Conservation (phyloP, 2,797 vertebrate genomes). For the Sebastes kiyomatsui region DNA sequence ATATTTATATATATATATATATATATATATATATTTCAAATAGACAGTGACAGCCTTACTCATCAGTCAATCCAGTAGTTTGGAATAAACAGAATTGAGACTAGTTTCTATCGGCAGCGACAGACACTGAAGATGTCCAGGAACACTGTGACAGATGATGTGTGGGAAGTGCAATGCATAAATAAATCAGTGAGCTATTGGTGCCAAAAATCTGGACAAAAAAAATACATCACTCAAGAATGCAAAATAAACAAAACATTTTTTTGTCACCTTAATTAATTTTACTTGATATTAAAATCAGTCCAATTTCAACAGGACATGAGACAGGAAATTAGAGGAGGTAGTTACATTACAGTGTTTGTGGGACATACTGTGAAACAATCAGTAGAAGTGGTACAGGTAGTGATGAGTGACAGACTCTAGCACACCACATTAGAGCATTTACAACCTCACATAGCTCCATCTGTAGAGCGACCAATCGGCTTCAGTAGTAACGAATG, state of each 20-base stretch:
- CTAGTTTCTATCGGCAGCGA: not conserved
- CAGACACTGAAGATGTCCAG: constrained; percentile 14
- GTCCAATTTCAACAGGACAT: constrained; percentile 41
- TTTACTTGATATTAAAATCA: constrained; percentile 55
- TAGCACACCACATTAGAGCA: not conserved
- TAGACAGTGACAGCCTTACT: not conserved
- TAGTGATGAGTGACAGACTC: constrained; percentile 1
- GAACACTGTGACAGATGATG: constrained; percentile 15
- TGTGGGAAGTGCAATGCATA: constrained; percentile 30
- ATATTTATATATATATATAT: too few relatives aligned
- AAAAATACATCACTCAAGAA: not conserved
- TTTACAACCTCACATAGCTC: not conserved
- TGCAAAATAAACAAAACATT: not conserved
- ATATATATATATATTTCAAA: too few relatives aligned
- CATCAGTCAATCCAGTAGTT: not conserved
- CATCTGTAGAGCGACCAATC: not conserved
- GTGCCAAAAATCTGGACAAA: not conserved
- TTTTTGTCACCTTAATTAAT: constrained; percentile 37
- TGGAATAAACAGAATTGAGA: not conserved
- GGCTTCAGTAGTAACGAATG: not conserved
- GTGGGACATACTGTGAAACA: constrained; percentile 17
- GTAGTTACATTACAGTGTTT: constrained; percentile 59
- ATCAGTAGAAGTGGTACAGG: constrained; percentile 5
- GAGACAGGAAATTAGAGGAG: constrained; percentile 55
- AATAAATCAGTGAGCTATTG: not conserved